Evolutionary conservation across 2,888 invertebrate species (phyloP), one percentile per base, ranked within the genome.

Genomic region (Ormyrus labotus): DNA sequence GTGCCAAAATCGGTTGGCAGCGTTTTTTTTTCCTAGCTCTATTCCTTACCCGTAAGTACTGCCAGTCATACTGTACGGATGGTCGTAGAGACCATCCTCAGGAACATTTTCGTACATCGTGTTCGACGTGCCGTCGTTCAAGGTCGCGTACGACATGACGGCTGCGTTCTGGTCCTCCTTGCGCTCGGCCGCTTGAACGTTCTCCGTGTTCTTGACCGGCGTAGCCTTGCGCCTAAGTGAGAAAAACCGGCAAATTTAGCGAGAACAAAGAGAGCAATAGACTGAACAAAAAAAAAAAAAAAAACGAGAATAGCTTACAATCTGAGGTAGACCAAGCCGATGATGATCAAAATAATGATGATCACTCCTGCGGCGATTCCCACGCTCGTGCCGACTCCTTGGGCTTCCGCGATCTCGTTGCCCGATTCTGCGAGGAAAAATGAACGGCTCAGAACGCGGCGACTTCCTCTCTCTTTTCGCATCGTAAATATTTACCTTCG

Each of bases 101-200:
- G 90, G 91, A 80, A 91, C 91, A 82, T 92, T 92, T 85, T 91
- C 91, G 83, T 91, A 91, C 87, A 91, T 91, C 50, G 89, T 86
- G 82, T 90, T 94, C 89, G 85, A 91, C 84, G 94, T 94, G 6
- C 92, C 92, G 84, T 96, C 96, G 89, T 95, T 96, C 0, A 96
- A 91, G 0, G 96, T 96, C 45, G 96, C 95, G 88, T 96, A 97
- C 71, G 96, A 96, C 96, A 96, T 96, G 0, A 96, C 96, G 0
- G 96, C 96, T 0, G 96, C 96, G 88, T 94, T 96, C 86, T 96
- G 94, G 88, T 96, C 96, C 89, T 96, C 96, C 87, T 96, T 96
- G 13, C 96, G 92, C 86, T 96, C 96, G 0, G 96, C 96, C 0
- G 96, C 96, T 91, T 96, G 96, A 61, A 97, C 94, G 89, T 97